A percentile compares a stretch with the other conserved stretches of the same genome.
Evolutionary conservation across 2,113 vertebrate species (phyloP).

Genomic region (Zosterops pallidus): DNA sequence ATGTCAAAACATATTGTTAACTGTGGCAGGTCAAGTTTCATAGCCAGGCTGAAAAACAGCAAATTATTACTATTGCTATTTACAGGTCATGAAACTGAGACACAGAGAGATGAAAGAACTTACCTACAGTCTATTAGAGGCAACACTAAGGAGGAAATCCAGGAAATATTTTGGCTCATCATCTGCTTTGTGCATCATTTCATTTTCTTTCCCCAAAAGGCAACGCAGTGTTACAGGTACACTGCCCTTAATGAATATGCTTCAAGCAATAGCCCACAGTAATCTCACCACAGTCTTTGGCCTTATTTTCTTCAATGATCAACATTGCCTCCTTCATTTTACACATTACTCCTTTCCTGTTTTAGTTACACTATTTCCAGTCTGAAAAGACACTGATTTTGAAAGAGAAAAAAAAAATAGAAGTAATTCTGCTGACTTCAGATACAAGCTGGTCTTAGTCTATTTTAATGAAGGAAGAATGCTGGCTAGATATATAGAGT

Average conservation of each 20-base stretch:
- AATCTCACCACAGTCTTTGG: not conserved
- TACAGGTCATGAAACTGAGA: slow-evolving; percentile 21
- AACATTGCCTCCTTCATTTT: not conserved
- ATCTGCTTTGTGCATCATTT: not conserved
- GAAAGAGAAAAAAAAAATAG: not conserved
- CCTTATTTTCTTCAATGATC: not conserved
- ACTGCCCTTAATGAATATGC: not conserved
- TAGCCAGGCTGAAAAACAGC: not conserved
- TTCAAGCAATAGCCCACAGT: not conserved
- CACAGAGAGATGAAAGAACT: not conserved
- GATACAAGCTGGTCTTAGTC: not conserved
- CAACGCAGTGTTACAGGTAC: not conserved
- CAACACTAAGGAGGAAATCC: not conserved
- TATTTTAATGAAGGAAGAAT: not conserved
- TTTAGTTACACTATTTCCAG: not conserved
- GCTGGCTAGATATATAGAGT: not conserved
- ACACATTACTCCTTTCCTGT: not conserved
- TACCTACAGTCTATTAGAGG: not conserved
- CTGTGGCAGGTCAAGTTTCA: slow-evolving; percentile 27
- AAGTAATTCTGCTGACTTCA: not conserved
- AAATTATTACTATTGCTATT: slow-evolving; percentile 13
- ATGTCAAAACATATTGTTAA: slow-evolving; percentile 28
- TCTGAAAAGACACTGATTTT: not conserved
- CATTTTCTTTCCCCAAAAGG: not conserved
- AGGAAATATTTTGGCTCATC: not conserved